Evolutionary conservation across 2,888 invertebrate genomes (phyloP).

Genomic region (Cryptophagus acutangulus): DNA sequence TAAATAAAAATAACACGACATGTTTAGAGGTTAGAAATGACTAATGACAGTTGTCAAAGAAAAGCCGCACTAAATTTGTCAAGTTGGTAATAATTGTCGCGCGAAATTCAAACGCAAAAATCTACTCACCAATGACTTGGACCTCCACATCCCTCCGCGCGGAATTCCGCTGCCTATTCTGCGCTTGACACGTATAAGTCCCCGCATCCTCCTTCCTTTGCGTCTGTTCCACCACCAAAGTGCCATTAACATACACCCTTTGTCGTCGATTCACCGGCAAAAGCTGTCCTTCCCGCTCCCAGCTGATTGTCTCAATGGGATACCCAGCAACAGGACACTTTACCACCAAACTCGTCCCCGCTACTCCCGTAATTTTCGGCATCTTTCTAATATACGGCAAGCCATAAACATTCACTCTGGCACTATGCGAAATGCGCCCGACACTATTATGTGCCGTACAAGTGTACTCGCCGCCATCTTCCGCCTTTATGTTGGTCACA

Average conservation of each 20-base stretch:
- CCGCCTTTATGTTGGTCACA: constrained; percentile 79
- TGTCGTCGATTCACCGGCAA: constrained; percentile 78
- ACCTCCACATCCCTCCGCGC: constrained; percentile 72
- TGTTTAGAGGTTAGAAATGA: no score
- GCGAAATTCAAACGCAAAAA: no score
- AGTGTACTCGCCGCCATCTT: constrained; percentile 86
- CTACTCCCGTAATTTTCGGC: constrained; percentile 83
- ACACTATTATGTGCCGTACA: constrained; percentile 81
- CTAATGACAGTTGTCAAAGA: no score
- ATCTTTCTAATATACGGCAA: constrained; percentile 81
- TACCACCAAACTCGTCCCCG: constrained; percentile 76
- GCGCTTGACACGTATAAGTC: constrained; percentile 85
- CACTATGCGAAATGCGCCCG: constrained; percentile 74
- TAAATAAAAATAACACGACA: no score
- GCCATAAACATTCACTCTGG: constrained; percentile 83
- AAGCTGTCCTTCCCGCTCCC: constrained; percentile 87
- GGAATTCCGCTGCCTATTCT: constrained; percentile 75
- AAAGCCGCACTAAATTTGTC: no score
- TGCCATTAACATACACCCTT: constrained; percentile 80
- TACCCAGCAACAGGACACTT: constrained; percentile 88
- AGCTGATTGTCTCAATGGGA: constrained; percentile 80
- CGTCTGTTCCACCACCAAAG: constrained; percentile 78
- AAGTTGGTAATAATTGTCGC: no score
- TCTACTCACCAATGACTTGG: constrained; percentile 62
- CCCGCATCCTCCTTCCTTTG: constrained; percentile 83